A percentile compares a stretch with the other conserved stretches of the same genome.
Evolutionary conservation across 2,888 invertebrate genomes (phyloP).

Genomic region (Cylloceria caligata): DNA sequence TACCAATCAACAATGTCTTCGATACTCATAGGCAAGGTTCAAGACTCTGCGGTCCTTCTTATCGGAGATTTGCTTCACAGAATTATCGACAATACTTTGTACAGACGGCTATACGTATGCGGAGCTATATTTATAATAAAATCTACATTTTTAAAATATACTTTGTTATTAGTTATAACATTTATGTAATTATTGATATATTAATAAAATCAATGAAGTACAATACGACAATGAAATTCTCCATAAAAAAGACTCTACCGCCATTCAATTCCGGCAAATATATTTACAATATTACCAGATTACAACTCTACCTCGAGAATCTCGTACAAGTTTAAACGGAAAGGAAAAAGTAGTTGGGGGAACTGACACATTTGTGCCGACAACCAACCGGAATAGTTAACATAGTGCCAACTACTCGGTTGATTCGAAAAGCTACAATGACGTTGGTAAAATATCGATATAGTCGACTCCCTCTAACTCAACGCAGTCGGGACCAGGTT

Average conservation of each 20-base stretch:
- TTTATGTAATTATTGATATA: neutral
- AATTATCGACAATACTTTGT: conserved; percentile 1
- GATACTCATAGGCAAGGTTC: neutral
- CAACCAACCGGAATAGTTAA: too few relatives aligned
- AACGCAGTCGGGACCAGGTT: too few relatives aligned
- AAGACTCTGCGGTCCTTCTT: neutral
- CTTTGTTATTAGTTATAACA: neutral
- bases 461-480: too few relatives aligned
- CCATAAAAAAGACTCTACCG: neutral
- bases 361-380: too few relatives aligned
- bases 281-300: too few relatives aligned
- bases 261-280: neutral
- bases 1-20: neutral
- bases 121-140: neutral
- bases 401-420: too few relatives aligned
- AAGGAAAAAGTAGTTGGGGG: too few relatives aligned
- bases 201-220: conserved; percentile 7
- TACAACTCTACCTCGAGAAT: too few relatives aligned
- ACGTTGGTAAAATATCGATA: too few relatives aligned
- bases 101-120: neutral
- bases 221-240: neutral
- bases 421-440: too few relatives aligned
- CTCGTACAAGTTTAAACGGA: too few relatives aligned
- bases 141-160: neutral
- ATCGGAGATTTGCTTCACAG: neutral